Evolutionary conservation across 2,888 invertebrate genomes (phyloP).

Genomic region (Eledona agricola): DNA sequence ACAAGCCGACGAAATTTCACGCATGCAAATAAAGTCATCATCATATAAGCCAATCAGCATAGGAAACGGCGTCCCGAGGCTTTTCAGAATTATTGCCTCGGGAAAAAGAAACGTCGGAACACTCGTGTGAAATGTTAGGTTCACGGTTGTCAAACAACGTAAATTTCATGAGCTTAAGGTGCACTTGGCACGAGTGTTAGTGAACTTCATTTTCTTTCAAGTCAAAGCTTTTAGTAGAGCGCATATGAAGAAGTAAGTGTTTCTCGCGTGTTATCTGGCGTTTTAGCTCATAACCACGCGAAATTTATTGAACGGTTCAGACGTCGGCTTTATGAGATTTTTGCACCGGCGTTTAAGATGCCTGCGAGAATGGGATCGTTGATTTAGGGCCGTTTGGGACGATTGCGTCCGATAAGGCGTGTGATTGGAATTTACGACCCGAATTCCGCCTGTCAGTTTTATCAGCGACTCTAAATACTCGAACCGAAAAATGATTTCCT

Average conservation of each 20-base stretch:
- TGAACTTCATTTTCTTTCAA: conserved; percentile 19
- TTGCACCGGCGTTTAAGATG: conserved; percentile 20
- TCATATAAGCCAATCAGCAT: too few species aligned
- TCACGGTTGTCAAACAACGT: conserved; percentile 10
- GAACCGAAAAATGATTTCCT: too few species aligned
- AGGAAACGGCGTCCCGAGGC: too few species aligned
- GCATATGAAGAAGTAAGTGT: conserved; percentile 29
- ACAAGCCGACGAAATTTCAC: too few species aligned
- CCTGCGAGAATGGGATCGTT: conserved; percentile 7
- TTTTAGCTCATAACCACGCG: conserved; percentile 24
- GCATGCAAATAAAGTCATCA: too few species aligned
- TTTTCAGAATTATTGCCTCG: too few species aligned
- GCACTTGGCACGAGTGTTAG: conserved; percentile 16
- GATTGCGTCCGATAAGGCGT: conserved; percentile 3
- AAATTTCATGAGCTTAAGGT: conserved; percentile 12
- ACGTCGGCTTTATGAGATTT: conserved; percentile 26
- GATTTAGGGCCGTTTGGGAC: conserved; percentile 4
- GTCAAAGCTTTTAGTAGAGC: conserved; percentile 17
- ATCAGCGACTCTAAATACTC: too few species aligned
- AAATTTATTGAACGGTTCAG: conserved; percentile 27
- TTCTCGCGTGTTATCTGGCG: conserved; percentile 27
- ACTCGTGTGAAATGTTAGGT: too few species aligned
- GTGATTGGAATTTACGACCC: conserved; percentile 2
- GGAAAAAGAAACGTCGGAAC: too few species aligned
- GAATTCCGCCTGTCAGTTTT: too few species aligned